These are phyloP conservation scores for Parambassis ranga DNA, from an alignment of 2,797 vertebrate species.

Conservation along the genomic window DNA sequence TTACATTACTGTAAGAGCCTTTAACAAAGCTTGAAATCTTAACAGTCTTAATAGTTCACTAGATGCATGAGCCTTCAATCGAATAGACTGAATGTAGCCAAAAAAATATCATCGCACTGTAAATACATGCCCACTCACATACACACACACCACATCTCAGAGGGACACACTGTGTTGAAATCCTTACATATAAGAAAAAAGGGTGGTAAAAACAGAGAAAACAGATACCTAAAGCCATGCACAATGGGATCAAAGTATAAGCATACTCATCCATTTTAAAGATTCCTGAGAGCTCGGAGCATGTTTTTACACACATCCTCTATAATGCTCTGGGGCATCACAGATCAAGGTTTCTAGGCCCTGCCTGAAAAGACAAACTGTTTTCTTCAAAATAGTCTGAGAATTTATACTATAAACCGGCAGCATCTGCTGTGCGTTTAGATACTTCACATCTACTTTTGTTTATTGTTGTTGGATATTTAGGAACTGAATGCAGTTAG, in stretches of 20 bases:
- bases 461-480: background rate
- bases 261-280: conserved; percentile 36
- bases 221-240: conserved; percentile 3
- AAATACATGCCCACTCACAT: conserved; percentile 16
- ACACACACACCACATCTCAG: background rate
- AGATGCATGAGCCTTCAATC: background rate
- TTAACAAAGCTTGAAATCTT: conserved; percentile 23
- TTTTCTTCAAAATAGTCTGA: conserved; percentile 15
- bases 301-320: conserved; percentile 3
- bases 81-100: background rate
- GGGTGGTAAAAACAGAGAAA: background rate
- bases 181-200: background rate
- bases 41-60: background rate
- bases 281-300: background rate
- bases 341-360: conserved; percentile 11
- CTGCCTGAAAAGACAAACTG: conserved; percentile 5
- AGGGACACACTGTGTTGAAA: conserved; percentile 6
- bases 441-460: background rate
- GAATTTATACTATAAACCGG: conserved; percentile 1
- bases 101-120: background rate
- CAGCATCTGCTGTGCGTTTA: background rate
- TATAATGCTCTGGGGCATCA: background rate
- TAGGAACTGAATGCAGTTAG: no score
- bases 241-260: conserved; percentile 25
- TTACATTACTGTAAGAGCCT: background rate